phyloP scores from a whole-genome alignment of 2,797 vertebrate genomes.

The Pristis pectinata region DNA sequence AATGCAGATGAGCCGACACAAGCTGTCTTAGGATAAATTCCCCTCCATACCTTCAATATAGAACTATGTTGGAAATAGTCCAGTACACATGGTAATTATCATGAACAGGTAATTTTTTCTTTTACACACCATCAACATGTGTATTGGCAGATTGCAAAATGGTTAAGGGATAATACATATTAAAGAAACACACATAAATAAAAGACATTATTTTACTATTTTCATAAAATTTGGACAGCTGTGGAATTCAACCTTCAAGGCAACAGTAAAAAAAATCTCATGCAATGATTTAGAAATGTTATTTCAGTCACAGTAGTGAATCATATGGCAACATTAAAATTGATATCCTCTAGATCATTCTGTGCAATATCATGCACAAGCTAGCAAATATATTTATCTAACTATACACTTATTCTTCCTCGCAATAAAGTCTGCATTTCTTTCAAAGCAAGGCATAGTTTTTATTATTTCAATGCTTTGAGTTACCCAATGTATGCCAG shows the following conservation, averaged over 20 bases:
- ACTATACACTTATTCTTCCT: too few species aligned
- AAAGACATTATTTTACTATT: not conserved
- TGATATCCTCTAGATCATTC: not conserved
- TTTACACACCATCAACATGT: not conserved
- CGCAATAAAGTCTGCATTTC: conserved; percentile 16
- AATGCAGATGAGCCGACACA: not conserved
- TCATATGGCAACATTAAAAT: not conserved
- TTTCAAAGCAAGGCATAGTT: conserved; percentile 23
- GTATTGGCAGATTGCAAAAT: not conserved
- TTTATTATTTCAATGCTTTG: conserved; percentile 32
- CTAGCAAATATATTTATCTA: not conserved
- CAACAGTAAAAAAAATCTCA: not conserved
- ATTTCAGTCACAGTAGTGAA: not conserved
- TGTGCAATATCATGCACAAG: not conserved
- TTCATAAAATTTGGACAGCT: not conserved
- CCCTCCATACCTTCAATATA: not conserved
- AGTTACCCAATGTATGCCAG: conserved; percentile 19
- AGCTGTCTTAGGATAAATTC: not conserved
- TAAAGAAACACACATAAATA: not conserved
- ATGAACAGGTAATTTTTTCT: not conserved
- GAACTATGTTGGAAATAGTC: not conserved
- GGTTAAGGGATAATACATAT: not conserved
- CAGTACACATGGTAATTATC: not conserved
- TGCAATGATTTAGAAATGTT: not conserved
- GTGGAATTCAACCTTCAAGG: not conserved